Evolutionary conservation across 2,113 vertebrate genomes (phyloP).

Genomic region (Chloropsis hardwickii): DNA sequence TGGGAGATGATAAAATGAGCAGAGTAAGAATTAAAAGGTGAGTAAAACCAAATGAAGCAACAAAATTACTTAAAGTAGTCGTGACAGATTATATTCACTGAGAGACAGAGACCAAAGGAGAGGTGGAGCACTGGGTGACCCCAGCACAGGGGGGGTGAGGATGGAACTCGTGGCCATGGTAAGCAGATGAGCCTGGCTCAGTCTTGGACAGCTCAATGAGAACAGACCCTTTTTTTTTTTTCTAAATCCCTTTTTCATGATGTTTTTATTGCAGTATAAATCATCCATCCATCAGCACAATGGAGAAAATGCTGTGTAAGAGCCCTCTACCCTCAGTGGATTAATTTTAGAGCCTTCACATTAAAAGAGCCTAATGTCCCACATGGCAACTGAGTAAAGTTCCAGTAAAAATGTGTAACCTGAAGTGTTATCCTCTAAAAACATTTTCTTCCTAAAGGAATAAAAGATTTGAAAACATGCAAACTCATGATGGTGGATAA

Average conservation of each 20-base stretch:
- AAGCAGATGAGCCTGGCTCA: background rate
- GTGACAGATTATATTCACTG: background rate
- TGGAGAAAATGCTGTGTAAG: background rate
- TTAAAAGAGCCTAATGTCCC: background rate
- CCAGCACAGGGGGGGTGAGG: background rate
- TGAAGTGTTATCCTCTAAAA: conserved; percentile 33
- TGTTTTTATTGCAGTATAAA: background rate
- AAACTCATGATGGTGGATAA: background rate
- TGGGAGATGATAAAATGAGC: background rate
- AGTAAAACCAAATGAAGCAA: background rate
- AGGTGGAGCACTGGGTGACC: background rate
- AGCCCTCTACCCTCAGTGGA: background rate
- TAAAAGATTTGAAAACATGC: background rate
- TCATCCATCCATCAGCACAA: background rate
- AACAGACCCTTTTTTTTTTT: background rate
- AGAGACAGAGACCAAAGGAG: background rate
- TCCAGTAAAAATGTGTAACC: background rate
- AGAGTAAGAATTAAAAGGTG: background rate
- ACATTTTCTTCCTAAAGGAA: conserved; percentile 50
- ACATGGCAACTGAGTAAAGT: background rate
- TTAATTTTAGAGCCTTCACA: background rate
- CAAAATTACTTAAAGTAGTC: background rate
- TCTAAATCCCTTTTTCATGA: background rate
- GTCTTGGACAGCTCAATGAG: background rate
- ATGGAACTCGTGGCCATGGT: too few species aligned